Conservation (phyloP, 2,113 vertebrate species). For the Nestor notabilis region DNA sequence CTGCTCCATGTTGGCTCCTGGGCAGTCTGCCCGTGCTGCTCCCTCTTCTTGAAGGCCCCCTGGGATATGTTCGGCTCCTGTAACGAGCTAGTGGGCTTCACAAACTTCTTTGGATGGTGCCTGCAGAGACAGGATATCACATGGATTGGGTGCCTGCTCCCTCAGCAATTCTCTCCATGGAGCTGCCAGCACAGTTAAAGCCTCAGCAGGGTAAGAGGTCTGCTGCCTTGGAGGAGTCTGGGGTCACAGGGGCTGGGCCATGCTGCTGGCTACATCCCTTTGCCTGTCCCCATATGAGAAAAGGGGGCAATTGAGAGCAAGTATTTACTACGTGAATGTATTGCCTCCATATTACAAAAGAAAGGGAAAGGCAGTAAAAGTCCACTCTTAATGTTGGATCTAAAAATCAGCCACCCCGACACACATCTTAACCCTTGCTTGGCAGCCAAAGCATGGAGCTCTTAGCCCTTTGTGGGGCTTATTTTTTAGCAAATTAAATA, state of each 20-base stretch:
- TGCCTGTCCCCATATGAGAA: not conserved
- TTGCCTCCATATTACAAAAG: too few species aligned
- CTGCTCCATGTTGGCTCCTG: slow-evolving; percentile 64
- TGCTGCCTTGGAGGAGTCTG: not conserved
- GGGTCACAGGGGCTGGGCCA: too few species aligned
- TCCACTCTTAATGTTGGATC: too few species aligned
- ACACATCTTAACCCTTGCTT: not conserved
- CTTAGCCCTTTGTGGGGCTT: not conserved
- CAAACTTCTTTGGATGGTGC: not conserved
- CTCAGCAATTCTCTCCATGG: not conserved
- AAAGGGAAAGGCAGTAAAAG: too few species aligned
- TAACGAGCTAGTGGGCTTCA: not conserved
- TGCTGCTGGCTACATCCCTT: not conserved
- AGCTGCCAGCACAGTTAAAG: not conserved
- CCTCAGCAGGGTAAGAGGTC: not conserved
- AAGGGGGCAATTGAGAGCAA: too few species aligned
- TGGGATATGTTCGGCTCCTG: not conserved
- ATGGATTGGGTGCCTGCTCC: not conserved
- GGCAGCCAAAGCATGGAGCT: not conserved
- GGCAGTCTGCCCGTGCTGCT: not conserved
- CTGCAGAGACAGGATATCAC: not conserved
- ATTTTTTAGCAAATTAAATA: not conserved
- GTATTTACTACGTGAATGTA: too few species aligned
- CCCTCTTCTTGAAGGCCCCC: not conserved
- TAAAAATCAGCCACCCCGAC: too few species aligned